These are phyloP conservation scores for Amphipyra berbera DNA, from an alignment of 2,888 invertebrate genomes.

Conservation along the genomic window DNA sequence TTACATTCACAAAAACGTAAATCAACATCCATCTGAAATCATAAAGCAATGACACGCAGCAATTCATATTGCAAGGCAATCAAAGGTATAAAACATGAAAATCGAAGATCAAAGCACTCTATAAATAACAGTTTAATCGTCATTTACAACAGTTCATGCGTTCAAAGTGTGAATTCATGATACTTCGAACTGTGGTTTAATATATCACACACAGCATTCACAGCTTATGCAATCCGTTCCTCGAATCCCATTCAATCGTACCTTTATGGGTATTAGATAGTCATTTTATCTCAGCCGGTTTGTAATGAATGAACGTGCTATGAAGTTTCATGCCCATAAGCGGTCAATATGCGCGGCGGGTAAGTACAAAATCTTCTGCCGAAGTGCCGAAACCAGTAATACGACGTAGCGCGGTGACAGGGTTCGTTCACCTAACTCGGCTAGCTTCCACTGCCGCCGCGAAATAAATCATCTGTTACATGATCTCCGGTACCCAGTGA, in stretches of 20 bases:
- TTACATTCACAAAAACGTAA: slow-evolving; percentile 7
- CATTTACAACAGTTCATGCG: slow-evolving; percentile 33
- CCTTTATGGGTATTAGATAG: slow-evolving; percentile 49
- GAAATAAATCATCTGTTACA: slow-evolving; percentile 82
- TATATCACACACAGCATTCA: slow-evolving; percentile 38
- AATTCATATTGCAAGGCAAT: slow-evolving; percentile 28
- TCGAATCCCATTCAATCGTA: slow-evolving; percentile 50
- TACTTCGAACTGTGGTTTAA: slow-evolving; percentile 42
- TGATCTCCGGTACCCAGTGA: slow-evolving; percentile 67
- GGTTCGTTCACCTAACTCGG: slow-evolving; percentile 86
- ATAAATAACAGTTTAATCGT: slow-evolving; percentile 41
- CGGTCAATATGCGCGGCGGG: slow-evolving; percentile 75
- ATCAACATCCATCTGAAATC: slow-evolving; percentile 19
- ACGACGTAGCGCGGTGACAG: slow-evolving; percentile 78
- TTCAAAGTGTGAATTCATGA: slow-evolving; percentile 42
- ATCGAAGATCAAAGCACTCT: slow-evolving; percentile 28
- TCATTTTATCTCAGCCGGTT: slow-evolving; percentile 54
- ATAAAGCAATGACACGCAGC: slow-evolving; percentile 15
- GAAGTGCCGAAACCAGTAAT: slow-evolving; percentile 84
- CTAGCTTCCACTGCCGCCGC: slow-evolving; percentile 66
- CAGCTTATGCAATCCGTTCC: slow-evolving; percentile 47
- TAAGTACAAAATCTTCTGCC: slow-evolving; percentile 75
- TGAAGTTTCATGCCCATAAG: slow-evolving; percentile 78
- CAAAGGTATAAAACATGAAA: slow-evolving; percentile 30
- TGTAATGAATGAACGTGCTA: slow-evolving; percentile 71